Base-by-base conservation (phyloP, 37 sponge, comb jelly and placozoan species). In the Tethya wilhelma region DNA sequence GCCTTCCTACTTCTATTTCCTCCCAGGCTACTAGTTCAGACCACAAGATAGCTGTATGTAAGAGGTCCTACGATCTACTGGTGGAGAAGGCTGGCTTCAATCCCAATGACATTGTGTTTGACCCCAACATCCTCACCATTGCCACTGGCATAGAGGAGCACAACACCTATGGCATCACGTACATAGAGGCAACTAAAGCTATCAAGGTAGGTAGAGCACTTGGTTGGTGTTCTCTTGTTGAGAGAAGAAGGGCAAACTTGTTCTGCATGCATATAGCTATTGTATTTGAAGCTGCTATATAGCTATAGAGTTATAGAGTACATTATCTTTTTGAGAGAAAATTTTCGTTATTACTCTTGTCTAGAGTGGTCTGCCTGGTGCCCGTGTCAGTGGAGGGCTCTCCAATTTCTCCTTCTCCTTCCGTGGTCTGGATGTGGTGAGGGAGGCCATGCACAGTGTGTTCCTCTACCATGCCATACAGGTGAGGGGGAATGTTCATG, bases 101-200 rank as follows among this genome's bases (percentile, higher is more conserved):
- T 40, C 99, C 99, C 1, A 92, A 89, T 79, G 99, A 98, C 69
- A 98, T 98, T 85, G 96, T 98, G 60, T 98, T 98, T 92, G 99
- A 98, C 82, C 95, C 99, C 2, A 98, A 98, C 84, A 94, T 98
- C 46, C 81, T 98, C 26, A 98, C 99, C 44, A 94, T 98, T n/a
- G 99, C 91, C 9, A 98, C 99, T 19, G 99, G 99, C 8, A 83
- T 98, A 4, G 95, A 90, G 62, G 99, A 98, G 53, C 99, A 98
- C 73, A 94, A 96, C 59, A 78, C 75, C 31, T 98, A 98, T 82
- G 99, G 93, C 1, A 73, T 94, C 4, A 74, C 82, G 4, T 98
- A 82, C 74, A 91, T 98, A 56, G 87, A 96, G 38, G 90, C 97
- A 38, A 81, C 83, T 19, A 89, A 79, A 77, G 22, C 73, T 37